These are phyloP conservation scores for Macrosoma leucophasiata DNA, from an alignment of 2,888 invertebrate genomes.

Conservation along the genomic window DNA sequence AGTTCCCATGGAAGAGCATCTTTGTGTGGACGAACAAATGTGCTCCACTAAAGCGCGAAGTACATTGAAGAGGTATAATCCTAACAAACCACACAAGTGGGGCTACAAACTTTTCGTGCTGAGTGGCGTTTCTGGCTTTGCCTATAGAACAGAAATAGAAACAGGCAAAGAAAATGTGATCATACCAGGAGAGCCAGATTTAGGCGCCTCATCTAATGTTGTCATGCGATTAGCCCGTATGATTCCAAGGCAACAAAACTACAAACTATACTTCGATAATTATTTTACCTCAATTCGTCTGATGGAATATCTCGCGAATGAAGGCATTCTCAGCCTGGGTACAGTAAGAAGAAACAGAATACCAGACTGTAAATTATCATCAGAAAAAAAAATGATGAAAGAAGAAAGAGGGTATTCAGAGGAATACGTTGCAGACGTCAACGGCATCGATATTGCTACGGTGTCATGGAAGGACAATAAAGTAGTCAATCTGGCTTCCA, in stretches of 20 bases:
- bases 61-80: too few species aligned
- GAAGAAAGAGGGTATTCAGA: constrained; percentile 19
- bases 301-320: constrained; percentile 19
- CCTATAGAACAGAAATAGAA: too few species aligned
- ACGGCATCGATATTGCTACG: constrained; percentile 7
- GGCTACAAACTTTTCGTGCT: too few species aligned
- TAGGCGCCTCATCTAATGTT: too few species aligned
- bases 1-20: too few species aligned
- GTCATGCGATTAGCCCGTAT: constrained; percentile 7
- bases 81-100: too few species aligned
- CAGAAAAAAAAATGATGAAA: constrained; percentile 15
- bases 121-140: too few species aligned
- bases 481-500: constrained; percentile 19
- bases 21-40: too few species aligned
- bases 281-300: constrained; percentile 22
- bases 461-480: constrained; percentile 24
- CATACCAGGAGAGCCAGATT: too few species aligned
- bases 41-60: too few species aligned
- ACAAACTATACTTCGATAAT: constrained; percentile 22
- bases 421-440: constrained; percentile 16
- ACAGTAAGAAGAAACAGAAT: constrained; percentile 20
- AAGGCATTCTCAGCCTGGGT: constrained; percentile 17
- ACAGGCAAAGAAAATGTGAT: too few species aligned
- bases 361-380: constrained; percentile 18
- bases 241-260: constrained; percentile 8